Conservation (phyloP, 2,888 invertebrate species). For the Amphipyra berbera region DNA sequence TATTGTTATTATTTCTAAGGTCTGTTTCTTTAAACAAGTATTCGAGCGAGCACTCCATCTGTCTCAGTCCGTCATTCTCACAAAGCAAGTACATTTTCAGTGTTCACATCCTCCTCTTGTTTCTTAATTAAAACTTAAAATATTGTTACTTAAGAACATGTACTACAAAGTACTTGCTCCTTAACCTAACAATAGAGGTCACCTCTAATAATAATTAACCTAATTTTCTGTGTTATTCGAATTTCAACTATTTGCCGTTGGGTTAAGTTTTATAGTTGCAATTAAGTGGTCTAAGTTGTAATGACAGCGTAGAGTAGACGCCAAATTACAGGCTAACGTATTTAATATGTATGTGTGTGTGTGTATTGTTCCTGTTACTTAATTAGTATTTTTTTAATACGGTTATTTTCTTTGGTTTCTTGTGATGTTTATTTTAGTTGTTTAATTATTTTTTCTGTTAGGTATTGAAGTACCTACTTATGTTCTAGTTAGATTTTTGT, state of each 20-base stretch:
- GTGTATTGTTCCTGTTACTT: conserved; percentile 25
- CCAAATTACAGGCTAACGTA: conserved; percentile 60
- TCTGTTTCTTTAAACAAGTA: neutral
- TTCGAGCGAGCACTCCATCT: neutral
- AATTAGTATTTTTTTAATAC: conserved; percentile 32
- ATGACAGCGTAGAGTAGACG: conserved; percentile 58
- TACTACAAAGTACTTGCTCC: conserved; percentile 28
- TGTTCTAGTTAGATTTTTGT: too few species aligned
- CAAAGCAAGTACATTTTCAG: too few species aligned
- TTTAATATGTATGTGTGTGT: conserved; percentile 49
- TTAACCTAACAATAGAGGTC: conserved; percentile 46
- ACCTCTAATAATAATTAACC: conserved; percentile 55
- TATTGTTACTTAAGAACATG: conserved; percentile 35
- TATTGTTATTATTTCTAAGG: conserved; percentile 12
- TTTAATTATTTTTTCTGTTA: neutral
- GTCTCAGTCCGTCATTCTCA: conserved; percentile 26
- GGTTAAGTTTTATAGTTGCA: conserved; percentile 57
- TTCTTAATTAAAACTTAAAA: conserved; percentile 51
- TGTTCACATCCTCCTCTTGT: conserved; percentile 17
- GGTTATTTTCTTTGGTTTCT: conserved; percentile 21
- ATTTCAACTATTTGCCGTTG: conserved; percentile 52
- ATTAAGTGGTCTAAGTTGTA: conserved; percentile 56
- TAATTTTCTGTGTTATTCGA: conserved; percentile 43
- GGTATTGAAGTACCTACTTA: neutral
- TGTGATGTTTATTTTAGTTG: neutral